These are phyloP conservation scores for Andrena cerasifolii DNA, from an alignment of 1,140 invertebrate species.

Conservation along the genomic window DNA sequence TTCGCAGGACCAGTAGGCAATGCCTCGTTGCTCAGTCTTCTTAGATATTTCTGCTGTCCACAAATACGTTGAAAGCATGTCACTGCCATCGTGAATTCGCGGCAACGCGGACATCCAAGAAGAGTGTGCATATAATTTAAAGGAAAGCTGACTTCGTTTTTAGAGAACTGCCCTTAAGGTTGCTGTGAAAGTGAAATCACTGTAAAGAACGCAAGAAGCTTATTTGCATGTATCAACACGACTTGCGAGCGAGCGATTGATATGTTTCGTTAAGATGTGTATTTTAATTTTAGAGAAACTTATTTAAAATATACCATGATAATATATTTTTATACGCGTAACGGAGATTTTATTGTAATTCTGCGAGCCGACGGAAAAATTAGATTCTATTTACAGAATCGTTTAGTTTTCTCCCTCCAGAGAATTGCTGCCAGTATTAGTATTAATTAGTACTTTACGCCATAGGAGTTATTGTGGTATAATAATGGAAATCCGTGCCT, in stretches of 20 bases:
- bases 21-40: not conserved
- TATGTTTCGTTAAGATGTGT: not conserved
- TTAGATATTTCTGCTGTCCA: not conserved
- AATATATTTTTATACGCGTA: slow-evolving; percentile 8
- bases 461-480: not conserved
- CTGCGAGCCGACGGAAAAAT: not conserved
- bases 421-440: slow-evolving; percentile 37
- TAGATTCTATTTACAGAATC: not conserved
- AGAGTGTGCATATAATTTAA: not conserved
- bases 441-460: not conserved
- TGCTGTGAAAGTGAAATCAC: too few species aligned
- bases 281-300: not conserved
- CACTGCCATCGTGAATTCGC: slow-evolving; percentile 19
- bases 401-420: not conserved
- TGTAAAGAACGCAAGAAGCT: not conserved
- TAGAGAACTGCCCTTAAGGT: not conserved
- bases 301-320: not conserved
- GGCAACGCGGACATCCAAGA: not conserved
- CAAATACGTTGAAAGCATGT: not conserved
- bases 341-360: not conserved
- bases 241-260: not conserved
- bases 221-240: not conserved
- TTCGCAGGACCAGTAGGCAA: not conserved
- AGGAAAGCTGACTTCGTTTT: not conserved
- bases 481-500: slow-evolving; percentile 9